Evolutionary conservation across 2,888 invertebrate species (phyloP), one percentile per base, ranked within the genome.

Genomic region (Mylabris sibirica): DNA sequence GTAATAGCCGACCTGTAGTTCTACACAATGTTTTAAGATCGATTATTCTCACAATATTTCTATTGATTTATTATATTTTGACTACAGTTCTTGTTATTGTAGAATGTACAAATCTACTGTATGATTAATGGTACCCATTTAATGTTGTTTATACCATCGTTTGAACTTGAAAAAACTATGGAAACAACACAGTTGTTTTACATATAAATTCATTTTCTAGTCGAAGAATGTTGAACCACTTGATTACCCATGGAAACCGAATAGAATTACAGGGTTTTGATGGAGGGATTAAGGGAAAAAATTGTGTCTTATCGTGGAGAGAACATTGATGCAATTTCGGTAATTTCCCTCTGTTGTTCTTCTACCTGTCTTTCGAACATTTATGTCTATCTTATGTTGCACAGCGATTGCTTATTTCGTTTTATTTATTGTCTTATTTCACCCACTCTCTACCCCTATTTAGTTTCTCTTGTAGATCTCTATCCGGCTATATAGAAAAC

Each of bases 391-490:
- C 73, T 70, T 71, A n/a, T n/a, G 20, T 20, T 17, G 73, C 75
- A 67, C 71, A 63, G 74, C 78, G 77, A 79, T 79, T 79, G 79
- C 81, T 80, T 78, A 80, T 80, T 81, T 77, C 76, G 78, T 77
- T 80, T 82, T 81, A 81, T 81, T 81, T 82, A 82, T 82, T 76
- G 79, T 76, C 80, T 78, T 79, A 79, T 82, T 82, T 78, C 74
- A 77, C 76, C 73, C 75, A 70, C 74, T 77, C 76, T 76, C 75
- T 74, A 73, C 70, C 75, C 74, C 74, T n/a, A 77, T 67, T 72
- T 69, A 59, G 30, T 30, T 66, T 66, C 72, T 69, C 71, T n/a
- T n/a, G n/a, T 59, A 71, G 64, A 59, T 35, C 57, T 60, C 22
- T 17, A n/a, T n/a, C 8, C 12, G 35, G 34, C 57, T 44, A 35